phyloP scores from a whole-genome alignment of 1,140 invertebrate species.

The Cylas formicarius region DNA sequence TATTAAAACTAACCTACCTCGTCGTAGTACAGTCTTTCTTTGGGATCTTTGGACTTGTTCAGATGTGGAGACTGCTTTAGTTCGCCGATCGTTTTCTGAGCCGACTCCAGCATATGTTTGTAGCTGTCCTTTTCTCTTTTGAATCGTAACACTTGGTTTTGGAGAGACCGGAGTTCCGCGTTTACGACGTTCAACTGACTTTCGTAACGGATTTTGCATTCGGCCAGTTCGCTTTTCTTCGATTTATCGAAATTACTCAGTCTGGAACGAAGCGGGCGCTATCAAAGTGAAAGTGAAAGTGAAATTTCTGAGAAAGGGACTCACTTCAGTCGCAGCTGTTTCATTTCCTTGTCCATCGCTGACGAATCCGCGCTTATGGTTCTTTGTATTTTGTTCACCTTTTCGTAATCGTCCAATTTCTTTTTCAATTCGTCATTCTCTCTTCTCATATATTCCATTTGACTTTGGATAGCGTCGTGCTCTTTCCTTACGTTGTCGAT shows the following conservation, averaged over 20 bases:
- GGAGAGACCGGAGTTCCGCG: slow-evolving; percentile 78
- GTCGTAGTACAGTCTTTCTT: slow-evolving; percentile 38
- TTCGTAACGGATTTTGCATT: slow-evolving; percentile 83
- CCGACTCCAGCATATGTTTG: slow-evolving; percentile 82
- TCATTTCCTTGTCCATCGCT: slow-evolving; percentile 67
- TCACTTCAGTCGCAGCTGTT: slow-evolving; percentile 58
- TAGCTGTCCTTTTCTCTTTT: slow-evolving; percentile 85
- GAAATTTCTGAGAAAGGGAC: slow-evolving; percentile 5
- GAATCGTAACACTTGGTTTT: slow-evolving; percentile 70
- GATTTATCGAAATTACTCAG: slow-evolving; percentile 70
- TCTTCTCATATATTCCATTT: slow-evolving; percentile 59
- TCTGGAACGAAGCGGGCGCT: slow-evolving; percentile 39
- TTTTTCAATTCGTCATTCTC: slow-evolving; percentile 74
- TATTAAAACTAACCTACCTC: slow-evolving; percentile 44
- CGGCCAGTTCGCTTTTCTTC: slow-evolving; percentile 74
- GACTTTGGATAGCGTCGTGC: slow-evolving; percentile 61
- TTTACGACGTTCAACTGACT: slow-evolving; percentile 75
- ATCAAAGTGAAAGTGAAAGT: slow-evolving; percentile 1
- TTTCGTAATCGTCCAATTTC: slow-evolving; percentile 80
- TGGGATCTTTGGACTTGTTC: slow-evolving; percentile 31
- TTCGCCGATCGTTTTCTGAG: slow-evolving; percentile 74
- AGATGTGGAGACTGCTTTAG: slow-evolving; percentile 50
- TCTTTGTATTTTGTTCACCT: slow-evolving; percentile 72
- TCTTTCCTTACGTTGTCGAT: slow-evolving; percentile 66
- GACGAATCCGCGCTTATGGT: slow-evolving; percentile 67